phyloP scores from a whole-genome alignment of 2,113 vertebrate genomes.

The Boulengeromyrus knoepffleri region DNA sequence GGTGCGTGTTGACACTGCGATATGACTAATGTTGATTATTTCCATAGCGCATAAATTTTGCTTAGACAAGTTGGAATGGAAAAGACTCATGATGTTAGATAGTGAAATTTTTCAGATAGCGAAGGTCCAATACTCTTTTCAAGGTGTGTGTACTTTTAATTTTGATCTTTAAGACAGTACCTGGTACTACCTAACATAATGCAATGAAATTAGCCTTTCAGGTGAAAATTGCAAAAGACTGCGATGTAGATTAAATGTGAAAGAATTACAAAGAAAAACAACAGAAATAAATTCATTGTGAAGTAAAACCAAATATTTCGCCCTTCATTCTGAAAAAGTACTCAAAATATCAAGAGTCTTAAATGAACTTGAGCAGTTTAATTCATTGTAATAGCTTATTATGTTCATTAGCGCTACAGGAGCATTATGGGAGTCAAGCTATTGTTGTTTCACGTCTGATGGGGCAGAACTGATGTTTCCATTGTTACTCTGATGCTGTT shows the following conservation, averaged over 20 bases:
- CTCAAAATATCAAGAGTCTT: neutral
- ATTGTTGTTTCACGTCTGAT: neutral
- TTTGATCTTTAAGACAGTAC: neutral
- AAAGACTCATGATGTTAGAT: neutral
- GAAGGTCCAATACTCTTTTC: neutral
- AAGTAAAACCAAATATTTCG: neutral
- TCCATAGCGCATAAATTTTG: neutral
- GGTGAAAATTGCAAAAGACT: neutral
- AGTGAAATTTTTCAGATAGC: neutral
- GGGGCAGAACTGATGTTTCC: slow-evolving; percentile 1
- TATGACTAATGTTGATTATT: neutral
- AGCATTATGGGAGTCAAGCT: slow-evolving; percentile 6
- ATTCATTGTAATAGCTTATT: neutral
- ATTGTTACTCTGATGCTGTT: neutral
- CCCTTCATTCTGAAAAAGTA: neutral
- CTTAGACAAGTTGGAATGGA: neutral
- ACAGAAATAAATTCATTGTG: neutral
- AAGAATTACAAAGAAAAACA: neutral
- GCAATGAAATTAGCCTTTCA: neutral
- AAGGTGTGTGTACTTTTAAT: neutral
- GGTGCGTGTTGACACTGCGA: neutral
- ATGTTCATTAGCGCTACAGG: neutral
- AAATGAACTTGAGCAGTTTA: neutral
- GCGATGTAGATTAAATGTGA: neutral
- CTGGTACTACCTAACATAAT: neutral